A percentile compares a stretch with the other conserved stretches of the same genome.
Evolutionary conservation across 2,888 invertebrate species (phyloP).

Genomic region (Camptogramma bilineatum): DNA sequence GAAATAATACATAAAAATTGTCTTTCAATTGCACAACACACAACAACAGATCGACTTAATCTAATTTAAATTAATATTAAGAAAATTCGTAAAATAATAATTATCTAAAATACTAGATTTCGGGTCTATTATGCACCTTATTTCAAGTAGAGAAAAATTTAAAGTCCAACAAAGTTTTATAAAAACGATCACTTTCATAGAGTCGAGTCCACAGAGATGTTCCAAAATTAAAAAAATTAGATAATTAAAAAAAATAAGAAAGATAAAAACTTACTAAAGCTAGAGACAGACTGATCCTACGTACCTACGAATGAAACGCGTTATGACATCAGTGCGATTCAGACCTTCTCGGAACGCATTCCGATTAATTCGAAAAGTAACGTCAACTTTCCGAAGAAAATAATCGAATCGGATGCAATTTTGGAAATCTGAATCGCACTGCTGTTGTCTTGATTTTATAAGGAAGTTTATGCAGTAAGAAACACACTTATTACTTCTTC

Average conservation of each 20-base stretch:
- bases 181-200: neutral
- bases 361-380: too few species aligned
- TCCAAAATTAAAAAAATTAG: neutral
- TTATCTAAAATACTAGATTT: constrained; percentile 34
- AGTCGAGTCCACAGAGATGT: neutral
- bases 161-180: neutral
- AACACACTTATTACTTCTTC: too few species aligned
- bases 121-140: constrained; percentile 24
- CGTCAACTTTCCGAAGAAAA: too few species aligned
- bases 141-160: neutral
- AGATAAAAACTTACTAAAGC: too few species aligned
- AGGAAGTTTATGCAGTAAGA: too few species aligned
- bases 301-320: too few species aligned
- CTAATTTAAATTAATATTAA: constrained; percentile 48
- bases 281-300: too few species aligned
- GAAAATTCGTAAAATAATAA: constrained; percentile 44
- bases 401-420: too few species aligned
- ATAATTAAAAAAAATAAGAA: neutral
- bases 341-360: too few species aligned
- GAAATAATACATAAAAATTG: constrained; percentile 64
- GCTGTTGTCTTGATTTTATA: too few species aligned
- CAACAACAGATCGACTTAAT: constrained; percentile 52
- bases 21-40: constrained; percentile 59
- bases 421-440: too few species aligned
- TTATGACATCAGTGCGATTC: too few species aligned